Evolutionary conservation across 2,113 vertebrate species (phyloP).

Genomic region (Scomber japonicus): DNA sequence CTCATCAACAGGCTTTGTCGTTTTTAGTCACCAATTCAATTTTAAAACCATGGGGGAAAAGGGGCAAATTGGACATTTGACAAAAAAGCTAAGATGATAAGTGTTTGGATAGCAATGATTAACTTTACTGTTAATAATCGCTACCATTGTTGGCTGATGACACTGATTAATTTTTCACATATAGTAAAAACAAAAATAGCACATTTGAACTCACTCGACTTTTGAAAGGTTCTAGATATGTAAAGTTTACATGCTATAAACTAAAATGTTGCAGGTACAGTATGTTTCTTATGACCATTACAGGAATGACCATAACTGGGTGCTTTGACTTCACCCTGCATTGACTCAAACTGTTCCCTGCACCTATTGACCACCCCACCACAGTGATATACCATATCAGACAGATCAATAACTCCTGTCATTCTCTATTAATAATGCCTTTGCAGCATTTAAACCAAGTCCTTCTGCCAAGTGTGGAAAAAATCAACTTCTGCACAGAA

Average conservation of each 20-base stretch:
- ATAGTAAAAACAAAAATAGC: too few relatives aligned
- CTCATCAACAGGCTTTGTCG: constrained; percentile 55
- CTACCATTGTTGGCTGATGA: constrained; percentile 7
- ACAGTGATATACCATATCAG: constrained; percentile 64
- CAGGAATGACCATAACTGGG: background rate
- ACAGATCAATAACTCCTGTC: constrained; percentile 72
- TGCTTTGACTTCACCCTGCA: constrained; percentile 25
- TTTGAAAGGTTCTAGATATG: too few relatives aligned
- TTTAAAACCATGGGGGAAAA: background rate
- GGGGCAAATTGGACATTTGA: background rate
- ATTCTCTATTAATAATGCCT: constrained; percentile 58
- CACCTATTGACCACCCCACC: constrained; percentile 43
- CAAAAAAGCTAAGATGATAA: background rate
- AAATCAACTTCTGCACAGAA: background rate
- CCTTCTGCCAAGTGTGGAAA: background rate
- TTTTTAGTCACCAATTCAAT: constrained; percentile 10
- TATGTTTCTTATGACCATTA: background rate
- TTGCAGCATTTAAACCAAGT: constrained; percentile 30
- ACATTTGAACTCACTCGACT: too few relatives aligned
- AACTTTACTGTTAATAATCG: constrained; percentile 14
- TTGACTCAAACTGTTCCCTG: background rate
- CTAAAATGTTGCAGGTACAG: background rate
- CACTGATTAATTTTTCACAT: background rate
- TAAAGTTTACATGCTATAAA: background rate
- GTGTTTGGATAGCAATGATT: constrained; percentile 14